Evolutionary conservation across 2,888 invertebrate genomes (phyloP).

Genomic region (Drosophila hamatofila): DNA sequence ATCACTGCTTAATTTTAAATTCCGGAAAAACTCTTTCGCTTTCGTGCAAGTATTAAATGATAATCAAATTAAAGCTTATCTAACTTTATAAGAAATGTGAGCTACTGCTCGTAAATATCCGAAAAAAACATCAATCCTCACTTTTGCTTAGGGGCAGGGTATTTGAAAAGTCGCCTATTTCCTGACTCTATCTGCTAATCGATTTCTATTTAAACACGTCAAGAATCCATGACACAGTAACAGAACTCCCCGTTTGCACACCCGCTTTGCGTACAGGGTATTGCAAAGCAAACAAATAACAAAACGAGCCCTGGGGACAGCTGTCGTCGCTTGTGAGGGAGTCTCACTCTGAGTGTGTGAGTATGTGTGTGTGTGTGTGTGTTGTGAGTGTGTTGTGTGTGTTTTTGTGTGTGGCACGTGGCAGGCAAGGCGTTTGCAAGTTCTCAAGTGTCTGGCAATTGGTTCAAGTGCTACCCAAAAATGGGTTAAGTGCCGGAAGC

Average conservation of each 20-base stretch:
- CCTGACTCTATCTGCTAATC: not conserved
- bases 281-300: constrained; percentile 21
- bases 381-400: constrained; percentile 16
- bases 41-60: too few species aligned
- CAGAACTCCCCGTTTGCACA: not conserved
- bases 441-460: constrained; percentile 61
- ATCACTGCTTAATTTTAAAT: too few species aligned
- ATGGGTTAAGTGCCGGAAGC: constrained; percentile 72
- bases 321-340: constrained; percentile 54
- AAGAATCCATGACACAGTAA: not conserved
- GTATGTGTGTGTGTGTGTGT: constrained; percentile 17
- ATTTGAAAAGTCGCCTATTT: not conserved
- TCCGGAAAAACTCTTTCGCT: too few species aligned
- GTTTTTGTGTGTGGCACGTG: constrained; percentile 42
- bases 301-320: constrained; percentile 56
- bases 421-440: constrained; percentile 34
- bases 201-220: not conserved
- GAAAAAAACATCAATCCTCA: too few species aligned
- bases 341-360: constrained; percentile 7
- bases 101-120: too few species aligned
- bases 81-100: too few species aligned
- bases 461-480: constrained; percentile 65
- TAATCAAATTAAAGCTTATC: too few species aligned
- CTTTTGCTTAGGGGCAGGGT: not conserved
- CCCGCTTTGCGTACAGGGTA: not conserved